Conservation (phyloP, 2,113 vertebrate genomes). For the Serilophus lunatus region DNA sequence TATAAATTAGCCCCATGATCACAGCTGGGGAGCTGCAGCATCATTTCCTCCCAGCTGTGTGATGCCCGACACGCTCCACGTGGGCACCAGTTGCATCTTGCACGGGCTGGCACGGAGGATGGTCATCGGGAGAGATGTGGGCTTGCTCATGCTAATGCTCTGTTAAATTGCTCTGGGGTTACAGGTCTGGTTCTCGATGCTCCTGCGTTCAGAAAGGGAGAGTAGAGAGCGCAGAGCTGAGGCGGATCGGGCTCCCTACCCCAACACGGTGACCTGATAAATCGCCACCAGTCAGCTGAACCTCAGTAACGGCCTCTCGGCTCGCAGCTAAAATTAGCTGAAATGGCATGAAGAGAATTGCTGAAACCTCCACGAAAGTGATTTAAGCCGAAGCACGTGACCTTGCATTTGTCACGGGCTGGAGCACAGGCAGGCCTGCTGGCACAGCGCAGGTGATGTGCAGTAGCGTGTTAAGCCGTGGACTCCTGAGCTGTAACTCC, state of each 20-base stretch:
- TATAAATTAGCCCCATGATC: not conserved
- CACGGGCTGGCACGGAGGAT: fast-evolving
- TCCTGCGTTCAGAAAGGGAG: fast-evolving
- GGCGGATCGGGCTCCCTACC: not conserved
- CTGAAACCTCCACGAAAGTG: constrained; percentile 42
- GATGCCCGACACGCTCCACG: fast-evolving
- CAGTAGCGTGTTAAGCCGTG: fast-evolving
- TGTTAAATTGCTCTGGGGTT: not conserved
- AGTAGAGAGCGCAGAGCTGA: not conserved
- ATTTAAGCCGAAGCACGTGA: constrained; percentile 33
- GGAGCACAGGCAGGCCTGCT: not conserved
- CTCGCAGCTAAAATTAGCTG: constrained; percentile 52
- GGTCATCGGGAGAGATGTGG: fast-evolving
- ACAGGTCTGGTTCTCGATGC: fast-evolving
- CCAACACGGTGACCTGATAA: constrained; percentile 37
- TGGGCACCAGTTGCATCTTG: not conserved
- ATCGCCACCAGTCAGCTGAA: constrained; percentile 41
- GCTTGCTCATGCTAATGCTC: fast-evolving
- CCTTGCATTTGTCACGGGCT: constrained; percentile 34
- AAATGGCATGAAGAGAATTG: constrained; percentile 41
- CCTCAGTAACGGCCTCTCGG: not conserved
- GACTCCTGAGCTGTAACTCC: not conserved
- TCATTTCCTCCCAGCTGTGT: not conserved
- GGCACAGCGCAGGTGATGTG: not conserved
- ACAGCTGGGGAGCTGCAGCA: not conserved